These are phyloP conservation scores for Drosophila parvula DNA, from an alignment of 1,140 invertebrate species.

Conservation along the genomic window DNA sequence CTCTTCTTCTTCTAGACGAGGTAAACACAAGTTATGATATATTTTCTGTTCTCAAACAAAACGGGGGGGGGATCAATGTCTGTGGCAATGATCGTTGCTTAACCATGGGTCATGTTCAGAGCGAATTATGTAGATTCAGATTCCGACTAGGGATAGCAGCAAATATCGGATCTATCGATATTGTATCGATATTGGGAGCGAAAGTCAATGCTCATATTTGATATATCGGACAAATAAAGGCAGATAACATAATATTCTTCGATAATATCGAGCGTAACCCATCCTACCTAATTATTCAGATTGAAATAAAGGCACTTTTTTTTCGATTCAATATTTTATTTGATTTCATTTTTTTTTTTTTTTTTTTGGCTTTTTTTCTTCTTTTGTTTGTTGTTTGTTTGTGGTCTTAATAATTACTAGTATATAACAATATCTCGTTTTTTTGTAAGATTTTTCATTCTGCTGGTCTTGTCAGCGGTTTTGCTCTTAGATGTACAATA, in stretches of 20 bases:
- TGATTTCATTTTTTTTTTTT: constrained; percentile 82
- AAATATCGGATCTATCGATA: background rate
- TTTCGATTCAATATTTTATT: constrained; percentile 83
- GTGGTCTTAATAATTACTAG: constrained; percentile 79
- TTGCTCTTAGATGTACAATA: constrained; percentile 81
- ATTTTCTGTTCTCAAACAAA: background rate
- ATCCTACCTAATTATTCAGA: background rate
- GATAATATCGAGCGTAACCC: too few relatives aligned
- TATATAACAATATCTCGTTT: constrained; percentile 84
- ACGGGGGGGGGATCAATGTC: background rate
- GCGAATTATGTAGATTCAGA: background rate
- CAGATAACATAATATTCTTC: too few relatives aligned
- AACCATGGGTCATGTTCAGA: constrained; percentile 38
- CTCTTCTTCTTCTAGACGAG: constrained; percentile 76
- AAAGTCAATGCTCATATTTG: background rate
- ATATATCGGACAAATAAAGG: too few relatives aligned
- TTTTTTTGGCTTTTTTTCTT: constrained; percentile 73
- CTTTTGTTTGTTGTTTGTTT: constrained; percentile 71
- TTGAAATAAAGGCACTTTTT: constrained; percentile 33
- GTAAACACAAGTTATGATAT: background rate
- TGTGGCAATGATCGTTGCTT: background rate
- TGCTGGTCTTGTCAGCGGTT: constrained; percentile 83
- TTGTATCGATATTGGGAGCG: background rate
- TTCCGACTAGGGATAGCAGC: background rate
- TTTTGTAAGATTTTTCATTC: constrained; percentile 81